A percentile compares a stretch with the other conserved stretches of the same genome.
Conservation (phyloP, 2,888 invertebrate species). For the Phengaris alcon region DNA sequence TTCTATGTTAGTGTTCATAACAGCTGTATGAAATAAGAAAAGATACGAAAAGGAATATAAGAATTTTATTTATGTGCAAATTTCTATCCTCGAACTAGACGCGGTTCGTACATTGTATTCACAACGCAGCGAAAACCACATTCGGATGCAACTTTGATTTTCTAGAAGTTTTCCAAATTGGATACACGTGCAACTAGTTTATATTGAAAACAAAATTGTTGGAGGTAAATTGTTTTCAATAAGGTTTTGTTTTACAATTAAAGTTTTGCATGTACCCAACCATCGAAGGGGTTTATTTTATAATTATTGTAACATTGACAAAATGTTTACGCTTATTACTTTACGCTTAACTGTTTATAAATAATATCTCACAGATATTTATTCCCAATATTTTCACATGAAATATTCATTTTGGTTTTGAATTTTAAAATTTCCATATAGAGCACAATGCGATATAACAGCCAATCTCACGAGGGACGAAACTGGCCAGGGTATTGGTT, state of each 20-base stretch:
- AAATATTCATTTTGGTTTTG: not conserved
- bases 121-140: not conserved
- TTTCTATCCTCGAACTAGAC: not conserved
- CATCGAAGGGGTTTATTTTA: too few species aligned
- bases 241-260: not conserved
- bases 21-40: not conserved
- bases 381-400: not conserved
- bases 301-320: too few species aligned
- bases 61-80: conserved; percentile 5
- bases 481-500: not conserved
- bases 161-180: not conserved
- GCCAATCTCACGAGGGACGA: not conserved
- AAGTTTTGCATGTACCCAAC: too few species aligned
- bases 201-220: too few species aligned
- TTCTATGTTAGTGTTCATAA: too few species aligned
- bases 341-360: too few species aligned
- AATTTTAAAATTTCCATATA: conserved; percentile 10
- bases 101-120: not conserved
- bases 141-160: conserved; percentile 13
- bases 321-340: too few species aligned
- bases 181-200: not conserved
- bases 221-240: not conserved
- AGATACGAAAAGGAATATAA: not conserved
- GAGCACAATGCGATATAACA: not conserved
- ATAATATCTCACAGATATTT: not conserved